Base-by-base conservation (phyloP, 1,140 invertebrate species). In the Oppia nitens region DNA sequence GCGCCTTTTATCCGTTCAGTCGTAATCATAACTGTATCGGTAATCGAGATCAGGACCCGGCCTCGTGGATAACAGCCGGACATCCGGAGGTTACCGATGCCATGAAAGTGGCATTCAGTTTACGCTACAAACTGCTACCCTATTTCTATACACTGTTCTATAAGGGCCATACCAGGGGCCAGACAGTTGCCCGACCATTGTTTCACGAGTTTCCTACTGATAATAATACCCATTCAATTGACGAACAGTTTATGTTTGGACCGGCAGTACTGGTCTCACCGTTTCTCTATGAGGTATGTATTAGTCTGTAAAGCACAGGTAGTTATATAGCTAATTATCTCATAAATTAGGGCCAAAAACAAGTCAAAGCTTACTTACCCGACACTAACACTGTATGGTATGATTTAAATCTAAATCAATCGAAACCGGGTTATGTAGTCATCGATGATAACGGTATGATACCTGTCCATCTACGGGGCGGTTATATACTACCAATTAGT, bases 101-200 rank as follows among this genome's bases (percentile, higher is more conserved):
- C 1, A 76, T 81, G 1, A 75, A 71, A 64, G 74, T 75, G 57
- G 79, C 84, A 3, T 70, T 89, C 4, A 67, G 66, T 2, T 73
- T 79, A 27, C 76, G 87, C 49, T 92, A 92, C 68, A 72, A 72
- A 2, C 70, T 91, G 1, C 70, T 92, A 23, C 87, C 87, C 0
- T 85, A 85, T 70, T 77, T 90, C 1, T 76, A 77, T 64, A 72
- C 73, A 14, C 60, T 70, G n/a, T 69, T 75, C 48, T 70, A 69
- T 50, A 48, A 66, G 17, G 68, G 67, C 23, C 68, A 69, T 59
- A 51, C 60, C 0, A 56, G 64, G 24, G 74, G 73, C 1, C 47
- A 59, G 1, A 67, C 73, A 0, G 69, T 75, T 0, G 79, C 79
- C 2, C 72, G 83, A 55, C 73, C 74, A 14, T 55, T 76, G 3